phyloP scores from a whole-genome alignment of 2,113 vertebrate genomes.

The Dendrocopos noguchii region DNA sequence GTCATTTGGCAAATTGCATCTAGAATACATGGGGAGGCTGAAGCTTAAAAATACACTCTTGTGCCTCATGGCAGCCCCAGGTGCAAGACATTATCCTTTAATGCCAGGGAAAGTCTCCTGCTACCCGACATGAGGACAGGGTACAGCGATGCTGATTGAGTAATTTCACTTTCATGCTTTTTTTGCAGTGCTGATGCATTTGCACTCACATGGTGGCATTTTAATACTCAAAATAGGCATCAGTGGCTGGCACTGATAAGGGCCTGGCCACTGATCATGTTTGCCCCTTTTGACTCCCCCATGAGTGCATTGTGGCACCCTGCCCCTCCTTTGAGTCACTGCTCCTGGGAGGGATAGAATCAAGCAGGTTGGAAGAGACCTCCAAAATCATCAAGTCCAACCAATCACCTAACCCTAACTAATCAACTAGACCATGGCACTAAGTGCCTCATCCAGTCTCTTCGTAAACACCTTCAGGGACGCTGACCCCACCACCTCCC shows the following conservation, averaged over 20 bases:
- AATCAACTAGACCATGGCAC: too few relatives aligned
- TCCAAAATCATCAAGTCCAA: too few relatives aligned
- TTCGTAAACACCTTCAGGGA: too few relatives aligned
- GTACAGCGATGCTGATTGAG: neutral
- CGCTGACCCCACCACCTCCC: too few relatives aligned
- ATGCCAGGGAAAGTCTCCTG: neutral
- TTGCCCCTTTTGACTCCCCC: neutral
- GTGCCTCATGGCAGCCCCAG: neutral
- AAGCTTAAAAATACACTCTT: neutral
- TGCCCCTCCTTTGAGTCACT: neutral
- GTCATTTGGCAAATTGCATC: slow-evolving; percentile 21
- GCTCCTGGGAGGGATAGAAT: neutral
- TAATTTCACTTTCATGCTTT: neutral
- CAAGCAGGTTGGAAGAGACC: too few relatives aligned
- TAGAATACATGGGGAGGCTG: neutral
- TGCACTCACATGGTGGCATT: neutral
- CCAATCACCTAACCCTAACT: too few relatives aligned
- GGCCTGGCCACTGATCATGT: accelerated
- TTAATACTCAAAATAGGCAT: accelerated
- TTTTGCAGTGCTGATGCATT: neutral
- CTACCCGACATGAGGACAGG: neutral
- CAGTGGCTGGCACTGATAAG: neutral
- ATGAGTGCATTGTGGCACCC: too few relatives aligned
- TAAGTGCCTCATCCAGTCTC: too few relatives aligned
- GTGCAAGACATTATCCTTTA: neutral